Conservation (phyloP, 2,888 invertebrate species). For the Abrostola triplasia region DNA sequence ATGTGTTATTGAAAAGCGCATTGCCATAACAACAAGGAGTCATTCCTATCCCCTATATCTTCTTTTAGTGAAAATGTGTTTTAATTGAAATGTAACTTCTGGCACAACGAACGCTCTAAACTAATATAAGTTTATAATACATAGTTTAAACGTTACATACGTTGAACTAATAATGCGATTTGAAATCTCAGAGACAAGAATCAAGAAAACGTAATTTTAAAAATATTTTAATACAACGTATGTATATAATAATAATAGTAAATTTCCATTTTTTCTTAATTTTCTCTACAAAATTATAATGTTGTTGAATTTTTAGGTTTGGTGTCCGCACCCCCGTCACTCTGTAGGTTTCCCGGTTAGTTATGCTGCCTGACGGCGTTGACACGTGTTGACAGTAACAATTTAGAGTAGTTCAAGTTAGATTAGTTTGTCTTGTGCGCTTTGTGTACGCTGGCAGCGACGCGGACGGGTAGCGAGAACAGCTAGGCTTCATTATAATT, state of each 20-base stretch:
- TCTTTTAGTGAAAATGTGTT: not conserved
- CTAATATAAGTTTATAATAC: too few relatives aligned
- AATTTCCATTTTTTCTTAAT: too few relatives aligned
- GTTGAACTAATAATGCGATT: too few relatives aligned
- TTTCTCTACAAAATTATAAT: too few relatives aligned
- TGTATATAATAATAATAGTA: too few relatives aligned
- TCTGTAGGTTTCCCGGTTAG: not conserved
- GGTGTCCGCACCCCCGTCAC: not conserved
- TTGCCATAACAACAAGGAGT: conserved; percentile 20
- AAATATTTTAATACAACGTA: too few relatives aligned
- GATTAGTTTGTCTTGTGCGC: conserved; percentile 3
- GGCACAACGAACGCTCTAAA: too few relatives aligned
- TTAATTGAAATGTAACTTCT: not conserved
- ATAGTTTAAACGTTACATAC: too few relatives aligned
- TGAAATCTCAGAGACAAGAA: too few relatives aligned
- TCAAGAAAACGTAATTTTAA: too few relatives aligned
- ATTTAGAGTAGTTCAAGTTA: conserved; percentile 6
- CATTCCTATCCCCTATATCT: not conserved
- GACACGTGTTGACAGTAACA: conserved; percentile 7
- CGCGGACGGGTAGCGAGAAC: not conserved
- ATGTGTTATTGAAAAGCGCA: conserved; percentile 28
- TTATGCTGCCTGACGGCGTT: conserved; percentile 1
- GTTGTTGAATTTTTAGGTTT: not conserved
- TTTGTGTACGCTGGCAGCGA: conserved; percentile 1
- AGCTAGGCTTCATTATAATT: not conserved